A percentile compares a stretch with the other conserved stretches of the same genome.
Evolutionary conservation across 2,113 vertebrate species (phyloP).

Genomic region (Hypanus sabinus): DNA sequence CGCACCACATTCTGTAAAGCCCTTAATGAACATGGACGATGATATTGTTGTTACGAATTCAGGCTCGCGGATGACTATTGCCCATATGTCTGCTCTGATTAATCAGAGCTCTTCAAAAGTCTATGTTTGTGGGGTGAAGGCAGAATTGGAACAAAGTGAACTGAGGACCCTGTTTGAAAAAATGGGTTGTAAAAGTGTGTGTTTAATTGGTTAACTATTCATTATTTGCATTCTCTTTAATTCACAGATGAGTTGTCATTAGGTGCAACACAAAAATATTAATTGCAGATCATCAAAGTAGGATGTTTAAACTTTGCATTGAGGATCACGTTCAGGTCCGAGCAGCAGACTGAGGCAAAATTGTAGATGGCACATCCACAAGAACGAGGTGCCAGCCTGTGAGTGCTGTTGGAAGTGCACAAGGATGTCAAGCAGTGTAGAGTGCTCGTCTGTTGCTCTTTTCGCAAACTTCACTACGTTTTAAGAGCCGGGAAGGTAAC

Average conservation of each 20-base stretch:
- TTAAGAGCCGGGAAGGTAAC: no score
- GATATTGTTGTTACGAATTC: slow-evolving; percentile 69
- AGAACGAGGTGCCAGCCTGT: no score
- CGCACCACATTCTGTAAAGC: slow-evolving; percentile 62
- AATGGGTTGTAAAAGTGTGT: slow-evolving; percentile 79
- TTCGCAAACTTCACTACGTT: no score
- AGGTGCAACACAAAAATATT: neutral
- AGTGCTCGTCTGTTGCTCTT: no score
- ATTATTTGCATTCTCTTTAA: neutral
- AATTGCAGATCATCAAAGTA: neutral
- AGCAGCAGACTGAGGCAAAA: no score
- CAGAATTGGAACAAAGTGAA: slow-evolving; percentile 55
- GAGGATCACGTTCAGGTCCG: no score
- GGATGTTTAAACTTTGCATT: no score
- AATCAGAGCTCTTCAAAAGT: slow-evolving; percentile 49
- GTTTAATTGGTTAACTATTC: slow-evolving; percentile 15
- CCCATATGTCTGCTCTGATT: slow-evolving; percentile 66
- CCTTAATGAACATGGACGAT: slow-evolving; percentile 57
- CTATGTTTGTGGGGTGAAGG: slow-evolving; percentile 65
- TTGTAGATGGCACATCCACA: no score
- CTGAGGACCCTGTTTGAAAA: slow-evolving; percentile 54
- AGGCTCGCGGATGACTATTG: slow-evolving; percentile 67
- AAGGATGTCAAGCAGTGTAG: no score
- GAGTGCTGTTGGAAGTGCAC: neutral
- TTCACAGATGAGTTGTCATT: neutral